Conservation (phyloP, 2,113 vertebrate genomes). For the Corythornis vintsioides region DNA sequence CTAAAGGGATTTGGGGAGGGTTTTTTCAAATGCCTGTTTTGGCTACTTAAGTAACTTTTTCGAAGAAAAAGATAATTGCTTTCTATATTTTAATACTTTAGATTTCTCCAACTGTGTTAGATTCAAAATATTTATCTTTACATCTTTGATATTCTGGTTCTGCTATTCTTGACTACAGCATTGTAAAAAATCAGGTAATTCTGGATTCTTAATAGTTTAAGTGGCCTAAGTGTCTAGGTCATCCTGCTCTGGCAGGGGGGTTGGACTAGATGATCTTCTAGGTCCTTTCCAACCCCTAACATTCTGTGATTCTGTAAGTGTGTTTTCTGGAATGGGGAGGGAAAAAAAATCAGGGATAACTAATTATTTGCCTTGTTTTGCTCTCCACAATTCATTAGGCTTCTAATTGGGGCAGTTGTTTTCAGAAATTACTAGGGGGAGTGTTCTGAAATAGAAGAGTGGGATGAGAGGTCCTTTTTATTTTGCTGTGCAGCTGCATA, state of each 20-base stretch:
- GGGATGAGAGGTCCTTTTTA: background rate
- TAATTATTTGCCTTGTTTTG: background rate
- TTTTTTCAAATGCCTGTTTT: background rate
- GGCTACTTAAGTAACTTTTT: background rate
- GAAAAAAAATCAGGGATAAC: background rate
- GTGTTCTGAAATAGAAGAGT: background rate
- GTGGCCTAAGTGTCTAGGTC: background rate
- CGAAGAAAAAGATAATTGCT: background rate
- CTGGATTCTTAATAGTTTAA: background rate
- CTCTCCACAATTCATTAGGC: background rate
- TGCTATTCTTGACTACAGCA: background rate
- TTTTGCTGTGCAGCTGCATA: background rate
- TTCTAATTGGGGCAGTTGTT: background rate
- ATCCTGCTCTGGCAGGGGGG: no score
- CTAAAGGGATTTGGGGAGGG: background rate
- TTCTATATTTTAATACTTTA: background rate
- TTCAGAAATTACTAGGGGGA: background rate
- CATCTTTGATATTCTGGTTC: background rate
- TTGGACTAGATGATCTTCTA: no score
- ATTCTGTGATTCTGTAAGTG: background rate
- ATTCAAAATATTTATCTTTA: background rate
- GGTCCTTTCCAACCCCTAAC: no score
- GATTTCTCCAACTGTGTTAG: background rate
- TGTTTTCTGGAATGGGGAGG: background rate
- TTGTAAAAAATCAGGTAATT: background rate